Evolutionary conservation across 2,797 vertebrate genomes (phyloP).

Genomic region (Prionace glauca): DNA sequence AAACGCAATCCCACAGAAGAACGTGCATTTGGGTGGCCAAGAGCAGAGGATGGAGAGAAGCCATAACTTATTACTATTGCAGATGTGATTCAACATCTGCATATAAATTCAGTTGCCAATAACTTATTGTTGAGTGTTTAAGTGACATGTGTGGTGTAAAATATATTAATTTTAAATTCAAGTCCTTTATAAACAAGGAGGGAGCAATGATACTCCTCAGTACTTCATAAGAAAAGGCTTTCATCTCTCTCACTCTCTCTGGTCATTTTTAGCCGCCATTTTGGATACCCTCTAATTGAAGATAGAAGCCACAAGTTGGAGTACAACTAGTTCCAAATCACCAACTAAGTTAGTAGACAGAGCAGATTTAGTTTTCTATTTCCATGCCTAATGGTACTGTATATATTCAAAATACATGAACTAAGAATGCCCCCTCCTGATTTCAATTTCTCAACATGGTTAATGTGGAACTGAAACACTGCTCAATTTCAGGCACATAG

Average conservation of each 20-base stretch:
- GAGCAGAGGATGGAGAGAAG: slow-evolving; percentile 46
- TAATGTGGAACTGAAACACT: neutral
- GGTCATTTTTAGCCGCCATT: neutral
- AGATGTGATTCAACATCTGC: neutral
- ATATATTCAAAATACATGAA: neutral
- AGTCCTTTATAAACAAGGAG: neutral
- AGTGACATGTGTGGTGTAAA: neutral
- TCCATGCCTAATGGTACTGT: slow-evolving; percentile 6
- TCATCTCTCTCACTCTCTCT: neutral
- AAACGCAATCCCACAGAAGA: slow-evolving; percentile 35
- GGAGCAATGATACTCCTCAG: neutral
- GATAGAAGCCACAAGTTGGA: neutral
- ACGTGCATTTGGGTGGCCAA: slow-evolving; percentile 46
- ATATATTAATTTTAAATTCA: slow-evolving; percentile 4
- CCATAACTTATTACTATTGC: slow-evolving; percentile 40
- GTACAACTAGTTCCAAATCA: slow-evolving; percentile 1
- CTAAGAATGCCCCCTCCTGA: neutral
- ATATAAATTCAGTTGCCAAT: neutral
- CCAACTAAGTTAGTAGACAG: neutral
- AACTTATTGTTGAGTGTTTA: neutral
- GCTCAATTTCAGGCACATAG: neutral
- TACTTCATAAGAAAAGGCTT: neutral
- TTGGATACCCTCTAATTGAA: neutral
- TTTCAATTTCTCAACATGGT: neutral
- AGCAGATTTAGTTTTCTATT: neutral